Conservation (phyloP, 2,113 vertebrate genomes). For the Tringa solitaria region DNA sequence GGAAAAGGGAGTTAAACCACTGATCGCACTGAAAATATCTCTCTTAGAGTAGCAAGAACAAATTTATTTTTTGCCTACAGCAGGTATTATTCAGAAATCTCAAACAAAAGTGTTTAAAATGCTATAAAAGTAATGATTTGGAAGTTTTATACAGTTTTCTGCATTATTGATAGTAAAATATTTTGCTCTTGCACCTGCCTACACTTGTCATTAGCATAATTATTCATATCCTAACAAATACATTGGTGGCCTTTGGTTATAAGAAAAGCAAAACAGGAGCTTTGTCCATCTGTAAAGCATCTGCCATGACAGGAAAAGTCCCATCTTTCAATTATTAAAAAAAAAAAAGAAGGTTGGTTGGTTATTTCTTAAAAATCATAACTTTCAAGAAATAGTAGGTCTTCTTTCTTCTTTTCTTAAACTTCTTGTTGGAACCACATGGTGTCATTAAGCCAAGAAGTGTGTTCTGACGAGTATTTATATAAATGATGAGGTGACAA, state of each 20-base stretch:
- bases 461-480: not conserved
- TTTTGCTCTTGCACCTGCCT: constrained; percentile 71
- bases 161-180: constrained; percentile 70
- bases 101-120: constrained; percentile 52
- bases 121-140: constrained; percentile 54
- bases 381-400: not conserved
- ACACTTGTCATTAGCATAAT: constrained; percentile 70
- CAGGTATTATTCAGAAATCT: constrained; percentile 67
- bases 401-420: not conserved
- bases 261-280: constrained; percentile 27
- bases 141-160: constrained; percentile 59
- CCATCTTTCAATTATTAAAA: not conserved
- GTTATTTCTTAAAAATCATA: not conserved
- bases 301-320: constrained; percentile 12
- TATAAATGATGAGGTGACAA: not conserved
- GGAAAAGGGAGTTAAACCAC: not conserved
- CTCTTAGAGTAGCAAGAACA: not conserved
- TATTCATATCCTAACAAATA: constrained; percentile 59
- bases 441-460: not conserved
- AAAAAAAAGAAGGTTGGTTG: not conserved
- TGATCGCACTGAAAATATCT: not conserved
- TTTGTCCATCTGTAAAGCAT: constrained; percentile 65
- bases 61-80: constrained; percentile 47
- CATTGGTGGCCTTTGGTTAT: constrained; percentile 15
- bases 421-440: not conserved